Base-by-base conservation (phyloP, 2,888 invertebrate genomes). In the Melangyna quadrimaculata region DNA sequence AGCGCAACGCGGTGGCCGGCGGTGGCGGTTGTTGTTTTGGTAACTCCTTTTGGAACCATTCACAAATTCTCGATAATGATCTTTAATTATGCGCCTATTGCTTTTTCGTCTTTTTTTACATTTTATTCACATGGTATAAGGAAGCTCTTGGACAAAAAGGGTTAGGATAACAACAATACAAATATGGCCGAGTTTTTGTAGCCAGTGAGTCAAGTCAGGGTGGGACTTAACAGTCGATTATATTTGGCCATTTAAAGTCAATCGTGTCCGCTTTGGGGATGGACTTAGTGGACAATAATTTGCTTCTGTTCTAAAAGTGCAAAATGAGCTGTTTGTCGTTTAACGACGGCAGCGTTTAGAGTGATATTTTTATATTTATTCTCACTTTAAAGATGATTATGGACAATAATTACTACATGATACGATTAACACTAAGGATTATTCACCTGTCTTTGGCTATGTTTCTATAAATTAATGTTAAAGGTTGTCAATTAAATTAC, bases 61-160 rank as follows among this genome's bases (percentile, higher is more conserved):
- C 51, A 51, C 29, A 59, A 59, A 59, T 59, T 14, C 48, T n/a
- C 24, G 80, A 86, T 86, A 86, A 77, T 77, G 53, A 86, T 86
- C 80, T 86, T 79, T 86, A 80, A 86, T 86, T 86, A 80, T 77
- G 84, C 75, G 72, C 77, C 84, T 79, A 79, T 79, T 83, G 40
- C 74, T 61, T 65, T 61, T 55, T 67, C 8, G 12, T 12, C 40
- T 9, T 0, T 17, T n/a, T n/a, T 45, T 45, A 9, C 0, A 12
- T 17, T 55, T 37, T 10, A 24, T 17, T 17, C 48, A 35, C 37
- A 17, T 19, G 6, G 10, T 27, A 43, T 24, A 40, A 35, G 32
- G 35, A 59, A 40, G 67, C 61, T 55, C 19, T 55, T 29, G 17
- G 19, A 14, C 29, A 55, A 69, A 79, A 72, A 19, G 29, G 63